Conservation (phyloP, 2,888 invertebrate species). For the Dolichomitus sp. region DNA sequence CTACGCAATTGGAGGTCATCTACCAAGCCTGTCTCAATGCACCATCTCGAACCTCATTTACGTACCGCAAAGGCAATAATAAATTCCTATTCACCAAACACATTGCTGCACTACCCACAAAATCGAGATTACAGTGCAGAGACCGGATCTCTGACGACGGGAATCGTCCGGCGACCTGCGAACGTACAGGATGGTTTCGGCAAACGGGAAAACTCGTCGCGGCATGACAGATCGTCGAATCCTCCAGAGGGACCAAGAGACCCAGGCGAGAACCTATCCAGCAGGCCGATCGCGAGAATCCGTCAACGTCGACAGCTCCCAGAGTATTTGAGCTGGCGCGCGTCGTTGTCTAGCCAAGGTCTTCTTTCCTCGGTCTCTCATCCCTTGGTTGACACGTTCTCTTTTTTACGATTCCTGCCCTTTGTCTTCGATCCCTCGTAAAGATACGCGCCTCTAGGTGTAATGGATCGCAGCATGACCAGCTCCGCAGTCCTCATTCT, state of each 20-base stretch:
- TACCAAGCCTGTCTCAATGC: constrained; percentile 35
- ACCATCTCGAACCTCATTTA: constrained; percentile 17
- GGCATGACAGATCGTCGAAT: constrained; percentile 76
- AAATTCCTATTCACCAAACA: constrained; percentile 52
- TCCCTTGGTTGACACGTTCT: constrained; percentile 74
- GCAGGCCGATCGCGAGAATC: constrained; percentile 72
- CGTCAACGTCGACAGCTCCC: constrained; percentile 79
- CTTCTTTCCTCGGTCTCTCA: constrained; percentile 20
- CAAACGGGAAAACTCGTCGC: constrained; percentile 59
- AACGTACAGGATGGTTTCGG: constrained; percentile 48
- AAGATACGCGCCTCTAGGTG: constrained; percentile 78
- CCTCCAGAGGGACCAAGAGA: constrained; percentile 53
- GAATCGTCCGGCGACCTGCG: constrained; percentile 57
- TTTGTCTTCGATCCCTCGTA: constrained; percentile 79
- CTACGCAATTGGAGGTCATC: background rate
- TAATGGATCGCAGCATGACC: constrained; percentile 82
- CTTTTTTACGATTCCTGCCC: constrained; percentile 73
- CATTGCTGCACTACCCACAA: background rate
- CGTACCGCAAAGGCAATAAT: constrained; percentile 31
- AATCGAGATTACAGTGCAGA: constrained; percentile 27
- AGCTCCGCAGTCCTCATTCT: constrained; percentile 63
- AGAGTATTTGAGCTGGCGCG: constrained; percentile 57
- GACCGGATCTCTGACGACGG: constrained; percentile 46
- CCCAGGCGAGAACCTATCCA: constrained; percentile 73
- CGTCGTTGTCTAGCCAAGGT: constrained; percentile 27